Evolutionary conservation across 1,140 invertebrate species (phyloP), one percentile per base, ranked within the genome.

Genomic region (Drosophila jambulina): DNA sequence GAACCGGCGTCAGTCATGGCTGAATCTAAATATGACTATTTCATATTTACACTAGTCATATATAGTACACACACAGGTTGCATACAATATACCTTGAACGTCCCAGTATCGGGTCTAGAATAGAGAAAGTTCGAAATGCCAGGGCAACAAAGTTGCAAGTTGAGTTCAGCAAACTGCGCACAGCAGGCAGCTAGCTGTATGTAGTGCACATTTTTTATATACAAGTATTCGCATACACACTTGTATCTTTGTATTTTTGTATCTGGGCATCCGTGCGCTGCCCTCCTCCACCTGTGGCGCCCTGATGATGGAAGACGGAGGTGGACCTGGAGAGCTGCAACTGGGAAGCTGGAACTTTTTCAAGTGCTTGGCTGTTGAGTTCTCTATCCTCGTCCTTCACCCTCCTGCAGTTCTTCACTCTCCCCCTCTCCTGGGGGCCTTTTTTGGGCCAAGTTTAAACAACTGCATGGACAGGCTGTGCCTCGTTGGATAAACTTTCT

Each of bases 91-190:
- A 61, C 61, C 62, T 57, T 12, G 15, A 7, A 38, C 5, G 36
- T 23, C 1, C 25, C 21, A 72, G 25, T 27, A 62, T 38, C 2
- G 13, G n/a, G 19, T 34, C 34, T 53, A 15, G 58, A 68, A 49
- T 49, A 40, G 46, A 67, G 45, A 65, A 75, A 76, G 40, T 21
- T 77, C 72, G 36, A 77, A 76, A 77, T 69, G 56, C 49, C 56
- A 69, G 65, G 43, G 64, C 75, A 71, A 65, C 78, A 82, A 86
- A 87, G 76, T 87, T 87, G 72, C 79, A 78, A 78, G 75, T 78
- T 64, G 72, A 76, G 72, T 78, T 65, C 62, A 65, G 29, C 67
- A 68, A 64, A 75, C 61, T 51, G 57, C 51, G 68, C 76, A 62
- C 71, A 77, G 63, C 71, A 68, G 57, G 60, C 46, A 63, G 60